These are phyloP conservation scores for Nothobranchius furzeri DNA, from an alignment of 2,113 vertebrate genomes.

Conservation along the genomic window DNA sequence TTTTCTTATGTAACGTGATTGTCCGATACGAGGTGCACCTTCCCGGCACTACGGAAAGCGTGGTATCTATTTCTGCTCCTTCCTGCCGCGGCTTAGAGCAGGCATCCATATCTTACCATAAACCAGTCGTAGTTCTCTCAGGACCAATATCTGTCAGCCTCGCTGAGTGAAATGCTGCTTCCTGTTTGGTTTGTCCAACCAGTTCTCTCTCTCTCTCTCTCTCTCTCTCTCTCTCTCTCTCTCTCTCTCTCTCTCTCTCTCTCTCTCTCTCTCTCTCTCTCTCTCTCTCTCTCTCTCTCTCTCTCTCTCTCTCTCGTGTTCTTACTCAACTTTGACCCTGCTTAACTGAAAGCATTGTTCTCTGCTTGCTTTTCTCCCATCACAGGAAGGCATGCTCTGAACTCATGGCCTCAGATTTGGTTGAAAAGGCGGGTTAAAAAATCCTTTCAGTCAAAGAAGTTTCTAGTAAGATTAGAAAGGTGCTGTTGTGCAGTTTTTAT, in stretches of 20 bases:
- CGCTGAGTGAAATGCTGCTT: slow-evolving; percentile 57
- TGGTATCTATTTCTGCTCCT: slow-evolving; percentile 72
- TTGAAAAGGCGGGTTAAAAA: slow-evolving; percentile 55
- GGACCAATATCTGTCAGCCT: slow-evolving; percentile 58
- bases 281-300: slow-evolving; percentile 10
- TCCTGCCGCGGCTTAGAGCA: slow-evolving; percentile 62
- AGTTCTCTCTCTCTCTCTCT: slow-evolving; percentile 27
- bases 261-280: too few relatives aligned
- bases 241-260: too few relatives aligned
- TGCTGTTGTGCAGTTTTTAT: too few relatives aligned
- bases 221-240: too few relatives aligned
- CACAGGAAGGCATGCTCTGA: slow-evolving; percentile 86
- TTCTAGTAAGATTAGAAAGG: background rate
- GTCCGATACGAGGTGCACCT: slow-evolving; percentile 60
- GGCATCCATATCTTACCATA: slow-evolving; percentile 65
- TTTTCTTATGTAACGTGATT: slow-evolving; percentile 49
- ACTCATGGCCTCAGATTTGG: slow-evolving; percentile 70
- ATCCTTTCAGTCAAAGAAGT: background rate
- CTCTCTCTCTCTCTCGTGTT: slow-evolving; percentile 48
- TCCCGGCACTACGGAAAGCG: slow-evolving; percentile 65
- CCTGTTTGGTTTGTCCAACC: slow-evolving; percentile 73
- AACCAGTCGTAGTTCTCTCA: slow-evolving; percentile 51
- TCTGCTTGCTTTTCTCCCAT: slow-evolving; percentile 66
- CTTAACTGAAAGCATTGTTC: slow-evolving; percentile 63
- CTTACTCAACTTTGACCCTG: slow-evolving; percentile 53